Percentiles rank a stretch among this genome's conserved stretches.
Evolutionary conservation across 2,797 vertebrate species (phyloP).

Genomic region (Macrochelys suwanniensis): DNA sequence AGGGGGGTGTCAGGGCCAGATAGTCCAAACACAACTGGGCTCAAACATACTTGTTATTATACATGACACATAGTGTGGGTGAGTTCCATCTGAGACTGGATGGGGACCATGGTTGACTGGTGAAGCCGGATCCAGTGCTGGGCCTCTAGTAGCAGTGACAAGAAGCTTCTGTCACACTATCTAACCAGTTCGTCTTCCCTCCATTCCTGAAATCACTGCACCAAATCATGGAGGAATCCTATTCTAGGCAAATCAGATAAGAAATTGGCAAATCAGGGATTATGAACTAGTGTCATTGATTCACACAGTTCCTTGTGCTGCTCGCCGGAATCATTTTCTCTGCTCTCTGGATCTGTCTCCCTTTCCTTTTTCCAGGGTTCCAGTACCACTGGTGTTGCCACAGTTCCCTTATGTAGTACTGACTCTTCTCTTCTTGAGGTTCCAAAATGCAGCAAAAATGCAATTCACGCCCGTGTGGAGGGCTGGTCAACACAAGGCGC

Average conservation of each 20-base stretch:
- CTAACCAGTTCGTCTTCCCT: background rate
- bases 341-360: background rate
- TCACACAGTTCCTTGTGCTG: background rate
- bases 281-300: background rate
- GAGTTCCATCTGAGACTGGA: background rate
- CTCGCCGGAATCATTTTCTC: background rate
- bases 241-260: background rate
- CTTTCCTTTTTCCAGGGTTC: background rate
- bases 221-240: background rate
- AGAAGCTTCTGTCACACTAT: background rate
- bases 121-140: background rate
- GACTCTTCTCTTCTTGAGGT: background rate
- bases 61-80: background rate
- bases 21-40: background rate
- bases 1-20: background rate
- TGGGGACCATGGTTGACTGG: background rate
- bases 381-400: background rate
- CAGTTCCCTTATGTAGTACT: background rate
- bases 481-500: background rate
- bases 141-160: background rate
- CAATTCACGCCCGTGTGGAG: background rate
- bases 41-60: background rate
- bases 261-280: background rate
- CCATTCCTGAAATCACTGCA: background rate
- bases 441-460: background rate